Percentiles rank a stretch among this genome's conserved stretches.
Conservation (phyloP, 2,888 invertebrate species). For the Cheilosia urbana region DNA sequence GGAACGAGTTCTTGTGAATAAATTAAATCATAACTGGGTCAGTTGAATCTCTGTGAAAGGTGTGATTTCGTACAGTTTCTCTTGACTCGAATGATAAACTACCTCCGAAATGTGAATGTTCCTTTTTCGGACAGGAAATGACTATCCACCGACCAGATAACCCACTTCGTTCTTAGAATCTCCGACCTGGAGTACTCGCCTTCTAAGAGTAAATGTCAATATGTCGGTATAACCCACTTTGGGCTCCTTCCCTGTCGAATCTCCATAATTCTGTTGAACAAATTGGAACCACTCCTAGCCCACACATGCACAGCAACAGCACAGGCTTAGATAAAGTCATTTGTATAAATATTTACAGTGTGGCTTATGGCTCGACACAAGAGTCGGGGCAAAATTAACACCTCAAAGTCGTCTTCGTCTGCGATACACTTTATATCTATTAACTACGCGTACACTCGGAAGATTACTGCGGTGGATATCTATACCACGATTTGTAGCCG, state of each 20-base stretch:
- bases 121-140: background rate
- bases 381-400: conserved; percentile 42
- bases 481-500: background rate
- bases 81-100: background rate
- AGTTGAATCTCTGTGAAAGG: conserved; percentile 25
- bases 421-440: conserved; percentile 55
- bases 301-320: background rate
- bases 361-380: conserved; percentile 26
- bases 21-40: conserved; percentile 50
- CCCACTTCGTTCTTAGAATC: conserved; percentile 13
- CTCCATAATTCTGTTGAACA: conserved; percentile 60
- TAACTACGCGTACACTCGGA: conserved; percentile 3
- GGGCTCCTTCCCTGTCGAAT: conserved; percentile 39
- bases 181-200: conserved; percentile 4
- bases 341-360: conserved; percentile 68
- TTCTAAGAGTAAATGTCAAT: conserved; percentile 1
- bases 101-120: background rate
- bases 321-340: conserved; percentile 58
- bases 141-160: too few species aligned
- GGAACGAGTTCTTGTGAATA: conserved; percentile 31
- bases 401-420: conserved; percentile 58
- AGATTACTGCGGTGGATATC: background rate
- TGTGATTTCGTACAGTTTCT: conserved; percentile 33
- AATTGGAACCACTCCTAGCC: conserved; percentile 66
- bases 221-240: conserved; percentile 24